A percentile compares a stretch with the other conserved stretches of the same genome.
Evolutionary conservation across 2,113 vertebrate genomes (phyloP).

Genomic region (Myxocyprinus asiaticus): DNA sequence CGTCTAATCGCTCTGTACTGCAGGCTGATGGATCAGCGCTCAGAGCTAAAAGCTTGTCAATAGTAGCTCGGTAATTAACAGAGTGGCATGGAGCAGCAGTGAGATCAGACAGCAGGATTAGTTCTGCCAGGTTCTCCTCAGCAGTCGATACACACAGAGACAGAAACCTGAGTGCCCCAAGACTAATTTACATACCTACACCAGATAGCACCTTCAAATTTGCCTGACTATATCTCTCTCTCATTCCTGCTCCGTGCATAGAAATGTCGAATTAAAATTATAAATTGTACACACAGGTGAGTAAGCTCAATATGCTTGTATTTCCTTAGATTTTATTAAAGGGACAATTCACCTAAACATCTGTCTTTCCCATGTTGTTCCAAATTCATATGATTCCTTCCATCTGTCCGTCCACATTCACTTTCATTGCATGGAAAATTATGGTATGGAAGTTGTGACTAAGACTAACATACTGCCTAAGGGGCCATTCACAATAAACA

Average conservation of each 20-base stretch:
- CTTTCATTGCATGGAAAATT: no score
- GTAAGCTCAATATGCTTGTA: neutral
- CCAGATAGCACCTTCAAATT: slow-evolving; percentile 49
- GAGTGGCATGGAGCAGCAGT: slow-evolving; percentile 61
- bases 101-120: slow-evolving; percentile 66
- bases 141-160: slow-evolving; percentile 57
- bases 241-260: neutral
- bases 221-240: slow-evolving; percentile 8
- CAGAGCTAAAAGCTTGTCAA: slow-evolving; percentile 61
- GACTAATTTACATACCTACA: slow-evolving; percentile 60
- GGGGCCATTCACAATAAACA: no score
- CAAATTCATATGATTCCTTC: no score
- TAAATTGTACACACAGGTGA: slow-evolving; percentile 2
- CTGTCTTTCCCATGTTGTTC: no score
- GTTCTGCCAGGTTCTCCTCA: slow-evolving; percentile 62
- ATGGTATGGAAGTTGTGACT: no score
- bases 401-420: no score
- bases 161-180: slow-evolving; percentile 40
- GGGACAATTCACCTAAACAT: no score
- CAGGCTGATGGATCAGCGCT: slow-evolving; percentile 54
- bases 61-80: slow-evolving; percentile 65
- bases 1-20: slow-evolving; percentile 54
- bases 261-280: neutral
- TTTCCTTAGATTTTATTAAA: no score
- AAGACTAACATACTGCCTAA: no score